Percentiles rank a stretch among this genome's conserved stretches.
Evolutionary conservation across 2,797 vertebrate species (phyloP).

Genomic region (Brotula barbata): DNA sequence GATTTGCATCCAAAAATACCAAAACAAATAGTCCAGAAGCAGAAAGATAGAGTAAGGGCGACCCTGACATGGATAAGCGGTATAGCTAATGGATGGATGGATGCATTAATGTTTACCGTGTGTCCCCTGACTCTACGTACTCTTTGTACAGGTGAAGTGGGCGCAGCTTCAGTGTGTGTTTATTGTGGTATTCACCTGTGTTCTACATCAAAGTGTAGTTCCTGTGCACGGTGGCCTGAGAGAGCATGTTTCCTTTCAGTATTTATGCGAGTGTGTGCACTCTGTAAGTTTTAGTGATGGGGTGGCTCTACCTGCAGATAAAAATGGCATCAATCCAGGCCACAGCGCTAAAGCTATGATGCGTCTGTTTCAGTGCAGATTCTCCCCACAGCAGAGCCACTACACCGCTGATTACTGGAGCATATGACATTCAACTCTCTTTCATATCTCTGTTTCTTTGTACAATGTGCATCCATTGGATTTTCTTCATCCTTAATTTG

Average conservation of each 20-base stretch:
- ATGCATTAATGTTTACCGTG: too few species aligned
- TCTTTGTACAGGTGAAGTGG: too few species aligned
- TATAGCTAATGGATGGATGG: too few species aligned
- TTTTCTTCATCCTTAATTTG: too few species aligned
- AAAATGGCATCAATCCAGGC: constrained; percentile 61
- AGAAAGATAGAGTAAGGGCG: too few species aligned
- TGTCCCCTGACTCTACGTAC: too few species aligned
- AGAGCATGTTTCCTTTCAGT: constrained; percentile 48
- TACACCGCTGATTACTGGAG: constrained; percentile 36
- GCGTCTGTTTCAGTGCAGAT: constrained; percentile 61
- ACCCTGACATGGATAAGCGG: too few species aligned
- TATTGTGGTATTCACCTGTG: constrained; percentile 14
- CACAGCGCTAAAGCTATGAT: constrained; percentile 49
- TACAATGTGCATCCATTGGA: constrained; percentile 4
- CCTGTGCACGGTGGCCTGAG: constrained; percentile 40
- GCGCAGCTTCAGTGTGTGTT: neutral
- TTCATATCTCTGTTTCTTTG: neutral
- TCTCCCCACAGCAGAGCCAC: constrained; percentile 58
- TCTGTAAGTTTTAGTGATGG: constrained; percentile 40
- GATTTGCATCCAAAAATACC: too few species aligned
- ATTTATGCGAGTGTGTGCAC: constrained; percentile 39
- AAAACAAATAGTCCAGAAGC: too few species aligned
- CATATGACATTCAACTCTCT: constrained; percentile 27
- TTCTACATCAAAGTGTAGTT: constrained; percentile 39
- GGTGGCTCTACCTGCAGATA: constrained; percentile 56